Percentiles rank a stretch among this genome's conserved stretches.
phyloP scores from a whole-genome alignment of 2,113 vertebrate genomes.

The Lamprologus lemairii region DNA sequence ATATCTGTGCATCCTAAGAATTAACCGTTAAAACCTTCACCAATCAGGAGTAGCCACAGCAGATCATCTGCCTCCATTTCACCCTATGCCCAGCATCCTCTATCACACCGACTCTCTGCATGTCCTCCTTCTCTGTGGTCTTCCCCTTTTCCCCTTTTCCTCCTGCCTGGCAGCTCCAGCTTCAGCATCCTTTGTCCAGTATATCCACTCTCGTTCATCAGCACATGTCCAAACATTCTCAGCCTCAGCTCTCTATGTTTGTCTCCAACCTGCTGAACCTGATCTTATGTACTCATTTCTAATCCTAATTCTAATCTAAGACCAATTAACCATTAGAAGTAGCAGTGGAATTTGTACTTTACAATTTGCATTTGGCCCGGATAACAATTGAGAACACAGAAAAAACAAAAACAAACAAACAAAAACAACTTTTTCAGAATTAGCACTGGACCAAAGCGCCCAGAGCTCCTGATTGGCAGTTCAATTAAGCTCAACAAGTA shows the following conservation, averaged over 20 bases:
- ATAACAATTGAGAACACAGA: not conserved
- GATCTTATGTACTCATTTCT: not conserved
- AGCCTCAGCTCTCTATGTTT: not conserved
- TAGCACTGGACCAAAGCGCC: not conserved
- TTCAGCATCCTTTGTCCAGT: not conserved
- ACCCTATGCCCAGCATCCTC: not conserved
- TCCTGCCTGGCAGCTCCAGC: not conserved
- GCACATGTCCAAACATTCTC: not conserved
- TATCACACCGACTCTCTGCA: not conserved
- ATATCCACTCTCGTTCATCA: fast-evolving
- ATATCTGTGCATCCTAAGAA: not conserved
- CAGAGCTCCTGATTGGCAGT: not conserved
- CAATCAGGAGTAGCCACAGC: not conserved
- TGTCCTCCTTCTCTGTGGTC: not conserved
- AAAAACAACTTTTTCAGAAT: not conserved
- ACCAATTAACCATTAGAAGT: not conserved
- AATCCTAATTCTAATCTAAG: not conserved
- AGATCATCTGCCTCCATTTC: not conserved
- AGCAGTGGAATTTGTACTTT: not conserved
- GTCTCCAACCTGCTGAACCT: not conserved
- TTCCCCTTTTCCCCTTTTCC: not conserved
- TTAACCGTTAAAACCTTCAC: not conserved
- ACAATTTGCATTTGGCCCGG: not conserved
- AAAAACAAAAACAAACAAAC: not conserved
- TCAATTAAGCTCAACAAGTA: fast-evolving